phyloP scores from a whole-genome alignment of 2,888 invertebrate species.

The Copidosoma aretas region DNA sequence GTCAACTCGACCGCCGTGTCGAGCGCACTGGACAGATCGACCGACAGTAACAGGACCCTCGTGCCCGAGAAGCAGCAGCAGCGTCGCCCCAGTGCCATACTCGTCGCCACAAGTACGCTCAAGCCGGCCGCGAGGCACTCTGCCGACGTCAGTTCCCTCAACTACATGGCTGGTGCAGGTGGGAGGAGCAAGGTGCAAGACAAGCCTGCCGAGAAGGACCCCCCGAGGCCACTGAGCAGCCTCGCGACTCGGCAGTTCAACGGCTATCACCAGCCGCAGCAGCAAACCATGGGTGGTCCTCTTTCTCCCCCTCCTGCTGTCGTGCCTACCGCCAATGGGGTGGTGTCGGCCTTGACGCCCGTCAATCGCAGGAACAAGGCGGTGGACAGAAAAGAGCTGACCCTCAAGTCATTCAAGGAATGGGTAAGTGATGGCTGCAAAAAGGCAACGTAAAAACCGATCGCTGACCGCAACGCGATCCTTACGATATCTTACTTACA shows the following conservation, averaged over 20 bases:
- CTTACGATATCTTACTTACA: background rate
- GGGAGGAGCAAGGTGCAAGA: slow-evolving; percentile 53
- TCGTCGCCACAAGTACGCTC: slow-evolving; percentile 35
- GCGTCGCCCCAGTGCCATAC: background rate
- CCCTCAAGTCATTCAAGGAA: slow-evolving; percentile 27
- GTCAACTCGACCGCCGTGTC: slow-evolving; percentile 39
- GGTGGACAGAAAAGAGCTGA: slow-evolving; percentile 41
- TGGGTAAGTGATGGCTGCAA: slow-evolving; percentile 28
- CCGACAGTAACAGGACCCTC: slow-evolving; percentile 44
- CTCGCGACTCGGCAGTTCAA: background rate
- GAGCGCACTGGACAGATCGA: slow-evolving; percentile 44
- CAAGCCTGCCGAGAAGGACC: slow-evolving; percentile 36
- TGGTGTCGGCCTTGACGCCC: slow-evolving; percentile 40
- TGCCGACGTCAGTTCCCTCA: slow-evolving; percentile 51
- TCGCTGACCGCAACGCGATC: background rate
- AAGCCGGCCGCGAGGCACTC: slow-evolving; percentile 52
- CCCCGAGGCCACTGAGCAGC: background rate
- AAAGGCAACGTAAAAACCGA: too few species aligned
- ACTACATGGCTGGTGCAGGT: slow-evolving; percentile 47
- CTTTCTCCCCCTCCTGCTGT: background rate
- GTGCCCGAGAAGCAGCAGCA: background rate
- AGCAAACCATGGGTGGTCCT: slow-evolving; percentile 12
- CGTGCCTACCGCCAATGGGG: background rate
- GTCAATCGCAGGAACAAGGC: slow-evolving; percentile 43
- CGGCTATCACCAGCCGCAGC: background rate